Evolutionary conservation across 2,113 vertebrate species (phyloP), one percentile per base, ranked within the genome.

Genomic region (Cichladusa arquata): DNA sequence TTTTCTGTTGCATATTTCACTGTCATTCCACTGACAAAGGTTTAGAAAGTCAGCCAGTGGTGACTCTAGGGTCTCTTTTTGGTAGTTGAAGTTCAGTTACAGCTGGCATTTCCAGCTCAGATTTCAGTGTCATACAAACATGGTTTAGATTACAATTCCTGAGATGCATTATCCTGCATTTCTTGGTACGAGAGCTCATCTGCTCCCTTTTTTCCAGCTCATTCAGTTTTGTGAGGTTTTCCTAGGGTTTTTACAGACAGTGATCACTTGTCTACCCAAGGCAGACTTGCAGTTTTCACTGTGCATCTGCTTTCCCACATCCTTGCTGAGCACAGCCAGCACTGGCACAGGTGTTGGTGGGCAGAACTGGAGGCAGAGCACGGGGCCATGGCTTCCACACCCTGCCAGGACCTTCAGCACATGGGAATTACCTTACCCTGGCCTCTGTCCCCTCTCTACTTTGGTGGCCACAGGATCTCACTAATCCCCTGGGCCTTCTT

Each of bases 371-470:
- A 76, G n/a, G 14, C 48, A 86, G 45, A 88, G 19, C 29, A 56
- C 0, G 1, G 26, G 9, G 16, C 40, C 25, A 7, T 2, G 2
- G 17, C 18, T 64, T 9, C 26, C 6, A 2, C 8, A 28, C 1
- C 4, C 20, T 4, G 23, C 33, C 40, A 82, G 48, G 18, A 5
- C 25, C 42, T 62, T 78, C 36, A 47, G 33, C 8, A 51, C 8
- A 2, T 0, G 1, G 15, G 7, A 77, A 2, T 53, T 14, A 38
- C 47, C 26, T 36, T 12, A 29, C 18, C 16, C n/a, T 69, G 67
- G 18, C 6, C n/a, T 33, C 5, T 54, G 31, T 22, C 36, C 3
- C 14, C 8, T 12, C 19, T 25, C n/a, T n/a, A 5, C 6, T 48
- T 65, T 17, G 20, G 26, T 67, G 70, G 26, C 23, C 45, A 42